phyloP scores from a whole-genome alignment of 2,797 vertebrate species.

The Pygocentrus nattereri region DNA sequence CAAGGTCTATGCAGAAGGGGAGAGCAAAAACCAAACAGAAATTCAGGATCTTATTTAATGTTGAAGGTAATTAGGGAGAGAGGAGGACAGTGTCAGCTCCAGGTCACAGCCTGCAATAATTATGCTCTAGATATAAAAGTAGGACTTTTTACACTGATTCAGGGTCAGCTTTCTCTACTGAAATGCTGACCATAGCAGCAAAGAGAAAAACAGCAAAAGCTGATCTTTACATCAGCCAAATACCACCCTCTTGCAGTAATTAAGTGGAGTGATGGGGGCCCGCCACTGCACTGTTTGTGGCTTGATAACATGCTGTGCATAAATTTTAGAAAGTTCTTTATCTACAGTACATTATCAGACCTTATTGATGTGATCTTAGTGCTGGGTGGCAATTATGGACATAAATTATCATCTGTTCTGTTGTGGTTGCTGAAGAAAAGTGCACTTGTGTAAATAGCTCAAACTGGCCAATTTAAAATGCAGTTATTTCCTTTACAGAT shows the following conservation, averaged over 20 bases:
- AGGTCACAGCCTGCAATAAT: slow-evolving; percentile 30
- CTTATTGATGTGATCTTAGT: not conserved
- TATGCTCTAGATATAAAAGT: slow-evolving; percentile 16
- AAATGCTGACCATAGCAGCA: not conserved
- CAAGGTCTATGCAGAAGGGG: not conserved
- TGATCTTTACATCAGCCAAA: not conserved
- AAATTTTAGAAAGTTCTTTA: not conserved
- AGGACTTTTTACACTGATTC: not conserved
- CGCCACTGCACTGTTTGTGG: not conserved
- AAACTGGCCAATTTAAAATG: too few relatives aligned
- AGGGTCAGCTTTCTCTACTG: not conserved
- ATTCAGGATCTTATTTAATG: slow-evolving; percentile 60
- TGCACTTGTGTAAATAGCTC: too few relatives aligned
- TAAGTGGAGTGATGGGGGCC: slow-evolving; percentile 10
- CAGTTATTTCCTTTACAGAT: too few relatives aligned
- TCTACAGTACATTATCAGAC: not conserved
- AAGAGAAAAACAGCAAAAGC: not conserved
- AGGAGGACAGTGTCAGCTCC: not conserved
- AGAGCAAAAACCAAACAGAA: slow-evolving; percentile 28
- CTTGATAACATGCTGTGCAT: not conserved
- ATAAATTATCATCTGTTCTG: not conserved
- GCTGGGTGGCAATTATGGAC: not conserved
- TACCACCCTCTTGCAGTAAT: slow-evolving; percentile 7
- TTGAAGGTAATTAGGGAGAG: slow-evolving; percentile 65
- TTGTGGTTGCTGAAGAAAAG: too few relatives aligned